These are phyloP conservation scores for Scomber colias DNA, from an alignment of 2,113 vertebrate species.

Conservation along the genomic window DNA sequence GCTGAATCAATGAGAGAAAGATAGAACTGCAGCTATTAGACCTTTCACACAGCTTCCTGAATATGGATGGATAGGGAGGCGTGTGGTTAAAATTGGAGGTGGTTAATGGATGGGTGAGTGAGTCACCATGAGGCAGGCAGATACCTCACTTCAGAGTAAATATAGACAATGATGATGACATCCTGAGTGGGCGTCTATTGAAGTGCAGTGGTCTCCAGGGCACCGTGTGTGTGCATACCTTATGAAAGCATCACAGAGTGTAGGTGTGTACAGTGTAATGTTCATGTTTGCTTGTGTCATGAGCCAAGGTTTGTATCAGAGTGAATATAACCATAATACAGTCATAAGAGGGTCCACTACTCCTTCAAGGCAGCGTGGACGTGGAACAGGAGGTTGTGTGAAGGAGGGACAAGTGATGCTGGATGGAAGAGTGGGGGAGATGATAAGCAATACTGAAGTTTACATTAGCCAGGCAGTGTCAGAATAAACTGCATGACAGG, in stretches of 20 bases:
- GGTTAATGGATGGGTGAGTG: slow-evolving; percentile 47
- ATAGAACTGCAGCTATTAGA: background rate
- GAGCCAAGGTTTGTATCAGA: slow-evolving; percentile 6
- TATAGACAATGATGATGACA: slow-evolving; percentile 61
- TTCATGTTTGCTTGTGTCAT: background rate
- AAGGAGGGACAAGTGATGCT: slow-evolving; percentile 26
- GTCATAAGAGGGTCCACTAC: slow-evolving; percentile 16
- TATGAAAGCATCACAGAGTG: slow-evolving; percentile 7
- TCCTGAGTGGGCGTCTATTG: slow-evolving; percentile 11
- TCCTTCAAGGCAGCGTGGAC: slow-evolving; percentile 20
- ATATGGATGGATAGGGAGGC: slow-evolving; percentile 39
- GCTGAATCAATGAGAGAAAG: slow-evolving; percentile 31
- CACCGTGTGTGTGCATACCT: background rate
- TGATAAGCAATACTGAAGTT: slow-evolving; percentile 43
- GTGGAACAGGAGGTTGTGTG: slow-evolving; percentile 22
- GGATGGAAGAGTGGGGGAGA: background rate
- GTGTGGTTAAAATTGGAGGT: slow-evolving; percentile 55
- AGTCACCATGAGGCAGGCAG: slow-evolving; percentile 55
- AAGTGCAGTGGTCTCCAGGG: slow-evolving; percentile 27
- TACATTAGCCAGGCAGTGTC: slow-evolving; percentile 36
- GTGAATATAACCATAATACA: slow-evolving; percentile 13
- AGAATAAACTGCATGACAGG: slow-evolving; percentile 40
- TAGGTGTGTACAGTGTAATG: slow-evolving; percentile 1
- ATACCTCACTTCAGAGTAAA: slow-evolving; percentile 54
- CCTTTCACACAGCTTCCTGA: slow-evolving; percentile 34